Evolutionary conservation across 2,113 vertebrate species (phyloP).

Genomic region (Phocoena phocoena): DNA sequence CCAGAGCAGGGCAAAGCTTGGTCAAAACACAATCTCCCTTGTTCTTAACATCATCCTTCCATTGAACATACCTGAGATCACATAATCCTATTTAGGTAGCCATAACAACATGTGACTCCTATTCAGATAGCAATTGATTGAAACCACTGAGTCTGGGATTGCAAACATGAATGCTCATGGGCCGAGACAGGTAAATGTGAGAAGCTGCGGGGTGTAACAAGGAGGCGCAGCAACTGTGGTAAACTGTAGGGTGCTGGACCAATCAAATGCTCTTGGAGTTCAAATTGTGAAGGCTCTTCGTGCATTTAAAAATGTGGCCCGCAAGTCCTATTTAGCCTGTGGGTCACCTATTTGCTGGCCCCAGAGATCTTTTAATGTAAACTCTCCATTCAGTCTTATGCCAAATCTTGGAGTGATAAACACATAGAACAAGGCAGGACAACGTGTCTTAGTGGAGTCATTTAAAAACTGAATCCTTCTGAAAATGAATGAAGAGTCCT

Average conservation of each 20-base stretch:
- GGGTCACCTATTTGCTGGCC: background rate
- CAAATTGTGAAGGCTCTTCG: background rate
- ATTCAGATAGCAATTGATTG: background rate
- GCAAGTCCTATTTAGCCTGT: background rate
- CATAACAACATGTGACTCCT: conserved; percentile 43
- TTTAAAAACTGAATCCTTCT: background rate
- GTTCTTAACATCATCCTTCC: background rate
- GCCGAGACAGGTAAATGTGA: background rate
- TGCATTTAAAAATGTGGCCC: background rate
- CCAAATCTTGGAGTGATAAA: background rate
- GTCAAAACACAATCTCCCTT: background rate
- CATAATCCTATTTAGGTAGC: conserved; percentile 41
- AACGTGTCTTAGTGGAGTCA: background rate
- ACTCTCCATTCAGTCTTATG: background rate
- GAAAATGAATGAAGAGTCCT: background rate
- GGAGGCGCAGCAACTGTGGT: background rate
- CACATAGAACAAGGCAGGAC: background rate
- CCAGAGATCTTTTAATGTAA: background rate
- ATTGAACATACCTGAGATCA: background rate
- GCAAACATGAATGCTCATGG: background rate
- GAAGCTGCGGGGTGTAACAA: background rate
- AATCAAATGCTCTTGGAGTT: background rate
- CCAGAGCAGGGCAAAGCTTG: background rate
- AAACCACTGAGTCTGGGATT: background rate
- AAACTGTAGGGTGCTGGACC: background rate